Evolutionary conservation across 1,140 invertebrate genomes (phyloP).

Genomic region (Heliconius melpomene): DNA sequence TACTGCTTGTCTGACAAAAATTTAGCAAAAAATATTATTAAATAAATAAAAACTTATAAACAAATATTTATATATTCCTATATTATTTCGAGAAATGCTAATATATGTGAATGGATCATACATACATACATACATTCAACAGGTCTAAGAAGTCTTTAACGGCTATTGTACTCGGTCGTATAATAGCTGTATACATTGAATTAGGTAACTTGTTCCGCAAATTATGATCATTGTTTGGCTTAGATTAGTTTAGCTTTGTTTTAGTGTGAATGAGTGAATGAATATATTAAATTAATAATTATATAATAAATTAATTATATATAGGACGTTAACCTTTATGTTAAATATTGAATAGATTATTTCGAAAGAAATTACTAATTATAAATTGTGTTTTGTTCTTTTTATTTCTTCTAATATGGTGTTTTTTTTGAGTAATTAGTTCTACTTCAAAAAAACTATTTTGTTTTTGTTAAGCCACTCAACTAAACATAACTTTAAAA

Average conservation of each 20-base stretch:
- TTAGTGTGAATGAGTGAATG: not conserved
- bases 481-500: too few relatives aligned
- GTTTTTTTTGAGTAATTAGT: too few relatives aligned
- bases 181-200: constrained; percentile 9
- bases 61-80: too few relatives aligned
- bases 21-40: too few relatives aligned
- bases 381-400: too few relatives aligned
- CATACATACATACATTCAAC: constrained; percentile 17
- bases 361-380: too few relatives aligned
- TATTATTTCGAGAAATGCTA: not conserved
- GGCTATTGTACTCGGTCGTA: not conserved
- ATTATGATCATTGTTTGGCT: constrained; percentile 4
- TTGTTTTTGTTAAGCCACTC: too few relatives aligned
- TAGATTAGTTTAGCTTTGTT: constrained; percentile 7
- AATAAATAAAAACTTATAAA: too few relatives aligned
- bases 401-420: too few relatives aligned
- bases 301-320: not conserved
- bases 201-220: constrained; percentile 11
- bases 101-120: not conserved
- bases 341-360: too few relatives aligned
- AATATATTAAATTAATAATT: not conserved
- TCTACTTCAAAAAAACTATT: too few relatives aligned
- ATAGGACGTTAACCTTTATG: not conserved
- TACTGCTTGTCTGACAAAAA: too few relatives aligned
- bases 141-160: constrained; percentile 20